Base-by-base conservation (phyloP, 2,888 invertebrate genomes). In the Cosmorhoe ocellata region DNA sequence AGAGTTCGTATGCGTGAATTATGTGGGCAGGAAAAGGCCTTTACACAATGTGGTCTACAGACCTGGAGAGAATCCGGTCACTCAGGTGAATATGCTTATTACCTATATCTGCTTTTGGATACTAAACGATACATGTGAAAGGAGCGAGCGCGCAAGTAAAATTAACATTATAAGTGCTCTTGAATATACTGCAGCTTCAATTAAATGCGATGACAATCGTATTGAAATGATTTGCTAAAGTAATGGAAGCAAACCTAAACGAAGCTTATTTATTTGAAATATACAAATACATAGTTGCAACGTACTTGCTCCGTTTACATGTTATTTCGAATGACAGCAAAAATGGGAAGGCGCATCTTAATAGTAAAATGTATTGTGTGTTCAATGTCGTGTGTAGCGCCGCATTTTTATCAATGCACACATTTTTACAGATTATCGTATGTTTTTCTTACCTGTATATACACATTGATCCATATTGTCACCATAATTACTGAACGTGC, bases 1-100 rank as follows among this genome's bases (percentile, higher is more conserved):
- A 69, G 98, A 98, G 88, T 98, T 98, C 84, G 97, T 98, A 44
- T 97, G 97, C 87, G 97, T 98, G 76, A 98, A 98, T 92, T 98
- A 98, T 88, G 96, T 98, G 61, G 97, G 97, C 58, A 93, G 98
- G 51, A 97, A 97, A 80, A 91, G 97, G 67, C 97, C 97, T 42
- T 91, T 96, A 56, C 96, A 96, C 91, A 96, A 97, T 84, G 96
- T 96, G 59, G 96, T 96, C 64, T 97, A 97, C 88, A 91, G 96
- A 66, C 96, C 97, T 0, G 97, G 96, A 60, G 97, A 97, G 79
- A 97, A 97, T 86, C 96, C 96, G 61, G 96, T 97, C 68, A 96
- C 95, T 68, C 96, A 97, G 96, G 97, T 97, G 91, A 92, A 69
- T 68, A 62, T 38, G 5, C 26, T 6, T n/a, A 38, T 5, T 24